Evolutionary conservation across 2,888 invertebrate genomes (phyloP).

Genomic region (Dasysyrphus albostriatus): DNA sequence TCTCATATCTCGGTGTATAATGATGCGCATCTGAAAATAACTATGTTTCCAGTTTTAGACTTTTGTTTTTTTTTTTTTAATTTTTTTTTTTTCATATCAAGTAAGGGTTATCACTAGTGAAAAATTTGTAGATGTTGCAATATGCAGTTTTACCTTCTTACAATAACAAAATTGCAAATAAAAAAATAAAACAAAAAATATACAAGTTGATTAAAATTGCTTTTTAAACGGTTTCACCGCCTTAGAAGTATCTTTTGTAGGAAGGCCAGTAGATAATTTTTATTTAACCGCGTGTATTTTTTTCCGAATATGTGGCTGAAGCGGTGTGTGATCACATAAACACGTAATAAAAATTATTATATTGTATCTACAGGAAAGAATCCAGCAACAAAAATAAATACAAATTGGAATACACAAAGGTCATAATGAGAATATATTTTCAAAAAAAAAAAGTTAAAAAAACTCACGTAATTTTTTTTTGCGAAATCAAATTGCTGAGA

Average conservation of each 20-base stretch:
- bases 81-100: slow-evolving; percentile 32
- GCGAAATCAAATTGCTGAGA: neutral
- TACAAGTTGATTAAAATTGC: slow-evolving; percentile 51
- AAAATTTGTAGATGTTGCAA: slow-evolving; percentile 38
- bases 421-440: slow-evolving; percentile 46
- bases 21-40: slow-evolving; percentile 48
- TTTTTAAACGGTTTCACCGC: slow-evolving; percentile 64
- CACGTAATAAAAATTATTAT: slow-evolving; percentile 61
- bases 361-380: slow-evolving; percentile 42
- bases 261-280: neutral
- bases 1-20: slow-evolving; percentile 14
- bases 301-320: slow-evolving; percentile 38
- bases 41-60: slow-evolving; percentile 43
- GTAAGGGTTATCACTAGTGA: slow-evolving; percentile 43
- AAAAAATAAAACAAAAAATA: neutral
- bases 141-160: neutral
- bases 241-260: slow-evolving; percentile 43
- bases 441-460: slow-evolving; percentile 5
- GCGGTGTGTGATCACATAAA: slow-evolving; percentile 58
- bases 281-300: slow-evolving; percentile 21
- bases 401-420: slow-evolving; percentile 52
- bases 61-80: neutral
- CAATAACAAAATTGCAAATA: neutral
- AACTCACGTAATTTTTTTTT: slow-evolving; percentile 15
- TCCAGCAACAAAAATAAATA: slow-evolving; percentile 22